These are phyloP conservation scores for Auanema sp. DNA, from an alignment of 2,888 invertebrate species.

Conservation along the genomic window DNA sequence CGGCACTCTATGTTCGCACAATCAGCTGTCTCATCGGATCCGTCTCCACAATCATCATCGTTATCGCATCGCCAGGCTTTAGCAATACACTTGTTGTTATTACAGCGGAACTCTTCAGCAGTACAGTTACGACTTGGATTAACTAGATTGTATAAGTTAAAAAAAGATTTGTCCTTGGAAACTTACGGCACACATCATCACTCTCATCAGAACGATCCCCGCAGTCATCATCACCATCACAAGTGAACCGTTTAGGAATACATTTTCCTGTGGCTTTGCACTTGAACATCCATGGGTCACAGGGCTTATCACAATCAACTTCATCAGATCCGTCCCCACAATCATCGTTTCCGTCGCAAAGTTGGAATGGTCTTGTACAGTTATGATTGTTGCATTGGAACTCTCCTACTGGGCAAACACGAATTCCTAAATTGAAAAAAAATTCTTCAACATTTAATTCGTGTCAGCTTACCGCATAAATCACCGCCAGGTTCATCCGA, in stretches of 20 bases:
- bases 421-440: slow-evolving; percentile 74
- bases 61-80: slow-evolving; percentile 72
- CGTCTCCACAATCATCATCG: slow-evolving; percentile 94
- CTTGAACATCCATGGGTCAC: slow-evolving; percentile 65
- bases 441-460: no score
- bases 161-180: not conserved
- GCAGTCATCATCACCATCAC: slow-evolving; percentile 81
- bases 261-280: slow-evolving; percentile 70
- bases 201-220: slow-evolving; percentile 89
- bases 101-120: slow-evolving; percentile 88
- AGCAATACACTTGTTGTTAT: slow-evolving; percentile 88
- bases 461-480: slow-evolving; percentile 49
- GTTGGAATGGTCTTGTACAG: slow-evolving; percentile 84
- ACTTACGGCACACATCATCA: slow-evolving; percentile 72
- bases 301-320: slow-evolving; percentile 61
- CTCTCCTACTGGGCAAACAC: slow-evolving; percentile 72
- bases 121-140: slow-evolving; percentile 75
- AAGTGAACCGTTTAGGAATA: slow-evolving; percentile 76
- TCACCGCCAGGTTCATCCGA: slow-evolving; percentile 76
- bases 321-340: slow-evolving; percentile 63
- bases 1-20: slow-evolving; percentile 92
- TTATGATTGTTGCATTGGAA: slow-evolving; percentile 92
- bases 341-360: slow-evolving; percentile 56
- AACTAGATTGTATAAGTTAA: slow-evolving; percentile 22
- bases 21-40: slow-evolving; percentile 89